Percentiles rank a stretch among this genome's conserved stretches.
phyloP scores from a whole-genome alignment of 2,113 vertebrate genomes.

The Notarius quadriscutis region DNA sequence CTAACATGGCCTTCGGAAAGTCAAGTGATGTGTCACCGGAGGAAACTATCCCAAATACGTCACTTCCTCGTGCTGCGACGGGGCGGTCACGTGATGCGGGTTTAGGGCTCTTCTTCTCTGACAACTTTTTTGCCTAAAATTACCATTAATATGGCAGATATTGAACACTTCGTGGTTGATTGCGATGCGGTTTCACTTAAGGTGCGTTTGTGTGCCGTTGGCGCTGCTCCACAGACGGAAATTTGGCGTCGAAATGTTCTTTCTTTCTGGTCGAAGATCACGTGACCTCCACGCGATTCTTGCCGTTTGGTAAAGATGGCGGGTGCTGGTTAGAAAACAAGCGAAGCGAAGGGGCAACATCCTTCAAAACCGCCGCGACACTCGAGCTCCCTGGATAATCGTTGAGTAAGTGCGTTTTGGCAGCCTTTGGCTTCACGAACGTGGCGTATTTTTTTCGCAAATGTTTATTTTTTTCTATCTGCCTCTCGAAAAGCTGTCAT shows the following conservation, averaged over 20 bases:
- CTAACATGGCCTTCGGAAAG: conserved; percentile 47
- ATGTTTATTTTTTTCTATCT: not conserved
- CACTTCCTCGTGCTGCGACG: conserved; percentile 67
- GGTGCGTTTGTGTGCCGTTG: not conserved
- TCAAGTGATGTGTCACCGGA: conserved; percentile 50
- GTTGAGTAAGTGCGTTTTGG: conserved; percentile 56
- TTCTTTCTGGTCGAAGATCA: conserved; percentile 71
- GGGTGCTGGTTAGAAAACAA: conserved; percentile 82
- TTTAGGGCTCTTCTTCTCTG: conserved; percentile 74
- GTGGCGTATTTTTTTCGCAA: not conserved
- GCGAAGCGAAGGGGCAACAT: conserved; percentile 72
- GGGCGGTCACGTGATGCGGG: conserved; percentile 72
- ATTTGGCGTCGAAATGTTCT: conserved; percentile 42
- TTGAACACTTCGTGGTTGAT: conserved; percentile 9
- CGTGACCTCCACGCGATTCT: conserved; percentile 79
- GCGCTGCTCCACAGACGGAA: conserved; percentile 3
- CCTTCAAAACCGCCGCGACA: conserved; percentile 51
- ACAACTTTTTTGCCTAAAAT: conserved; percentile 62
- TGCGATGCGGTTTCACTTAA: not conserved
- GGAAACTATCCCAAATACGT: conserved; percentile 54
- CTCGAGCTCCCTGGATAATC: conserved; percentile 39
- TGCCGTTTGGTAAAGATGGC: conserved; percentile 89
- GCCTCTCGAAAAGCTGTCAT: not conserved
- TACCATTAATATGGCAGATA: conserved; percentile 53
- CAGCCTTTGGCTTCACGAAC: too few species aligned